Conservation (phyloP, 2,888 invertebrate genomes). For the Plagodis dolabraria region DNA sequence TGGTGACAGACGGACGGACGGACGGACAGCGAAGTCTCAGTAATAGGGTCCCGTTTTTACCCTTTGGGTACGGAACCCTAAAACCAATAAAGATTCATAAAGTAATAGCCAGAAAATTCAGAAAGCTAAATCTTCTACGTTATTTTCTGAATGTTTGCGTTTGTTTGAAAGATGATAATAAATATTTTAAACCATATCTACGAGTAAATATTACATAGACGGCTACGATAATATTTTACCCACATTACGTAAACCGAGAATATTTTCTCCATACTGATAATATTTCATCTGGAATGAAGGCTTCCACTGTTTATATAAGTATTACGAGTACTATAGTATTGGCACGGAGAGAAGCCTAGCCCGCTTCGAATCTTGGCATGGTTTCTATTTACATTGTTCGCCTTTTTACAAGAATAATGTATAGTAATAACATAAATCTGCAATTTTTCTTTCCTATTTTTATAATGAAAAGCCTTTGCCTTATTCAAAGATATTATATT, state of each 20-base stretch:
- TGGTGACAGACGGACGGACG: too few relatives aligned
- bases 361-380: constrained; percentile 20
- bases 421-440: constrained; percentile 22
- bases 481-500: neutral
- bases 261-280: constrained; percentile 20
- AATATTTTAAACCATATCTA: too few relatives aligned
- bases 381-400: constrained; percentile 24
- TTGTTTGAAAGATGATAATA: too few relatives aligned
- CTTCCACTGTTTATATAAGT: constrained; percentile 16
- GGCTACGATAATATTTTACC: neutral
- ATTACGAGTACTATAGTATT: constrained; percentile 11
- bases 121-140: too few relatives aligned
- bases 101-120: too few relatives aligned
- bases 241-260: constrained; percentile 7
- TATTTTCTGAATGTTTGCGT: too few relatives aligned
- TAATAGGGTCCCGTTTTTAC: too few relatives aligned
- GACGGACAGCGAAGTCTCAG: too few relatives aligned
- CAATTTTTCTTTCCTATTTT: constrained; percentile 7
- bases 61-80: too few relatives aligned
- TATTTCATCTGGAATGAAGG: constrained; percentile 20
- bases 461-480: constrained; percentile 22
- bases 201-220: too few relatives aligned
- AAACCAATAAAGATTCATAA: too few relatives aligned
- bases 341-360: constrained; percentile 15
- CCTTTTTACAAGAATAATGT: constrained; percentile 16